A percentile compares a stretch with the other conserved stretches of the same genome.
These are phyloP conservation scores for Eriocheir sinensis DNA, from an alignment of 1,140 invertebrate genomes.

Conservation along the genomic window DNA sequence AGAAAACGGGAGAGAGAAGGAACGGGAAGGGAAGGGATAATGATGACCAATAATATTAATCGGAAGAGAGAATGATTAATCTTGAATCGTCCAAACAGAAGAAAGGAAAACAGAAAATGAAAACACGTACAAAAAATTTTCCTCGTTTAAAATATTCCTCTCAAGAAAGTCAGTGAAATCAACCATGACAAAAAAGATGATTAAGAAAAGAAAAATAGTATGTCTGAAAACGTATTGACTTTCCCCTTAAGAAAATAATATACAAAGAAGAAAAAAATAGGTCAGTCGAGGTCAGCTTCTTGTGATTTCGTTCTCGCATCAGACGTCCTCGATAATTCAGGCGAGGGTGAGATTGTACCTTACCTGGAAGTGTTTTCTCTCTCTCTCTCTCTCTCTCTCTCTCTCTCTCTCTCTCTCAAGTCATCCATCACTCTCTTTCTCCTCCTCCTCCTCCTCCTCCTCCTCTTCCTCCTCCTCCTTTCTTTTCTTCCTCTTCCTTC, in stretches of 20 bases:
- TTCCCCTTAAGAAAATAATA: no score
- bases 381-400: conserved; percentile 8
- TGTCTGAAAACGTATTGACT: not conserved
- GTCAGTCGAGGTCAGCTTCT: not conserved
- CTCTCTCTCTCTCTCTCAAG: not conserved
- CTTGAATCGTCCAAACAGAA: no score
- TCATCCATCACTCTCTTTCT: not conserved
- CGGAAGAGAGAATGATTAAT: no score
- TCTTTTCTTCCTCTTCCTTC: not conserved
- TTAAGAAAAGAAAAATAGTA: not conserved
- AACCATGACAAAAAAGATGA: not conserved
- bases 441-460: not conserved
- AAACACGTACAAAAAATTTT: not conserved
- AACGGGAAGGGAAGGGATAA: not conserved
- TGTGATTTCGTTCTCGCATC: not conserved
- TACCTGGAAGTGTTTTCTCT: not conserved
- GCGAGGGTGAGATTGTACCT: no score
- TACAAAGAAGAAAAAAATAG: not conserved
- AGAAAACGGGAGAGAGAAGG: not conserved
- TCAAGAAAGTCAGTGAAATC: not conserved
- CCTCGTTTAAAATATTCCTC: not conserved
- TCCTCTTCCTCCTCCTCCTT: not conserved
- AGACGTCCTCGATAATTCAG: no score
- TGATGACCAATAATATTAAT: no score
- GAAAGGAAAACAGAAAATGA: no score